Percentiles rank a stretch among this genome's conserved stretches.
Evolutionary conservation across 1,140 invertebrate genomes (phyloP).

Genomic region (Ostrea edulis): DNA sequence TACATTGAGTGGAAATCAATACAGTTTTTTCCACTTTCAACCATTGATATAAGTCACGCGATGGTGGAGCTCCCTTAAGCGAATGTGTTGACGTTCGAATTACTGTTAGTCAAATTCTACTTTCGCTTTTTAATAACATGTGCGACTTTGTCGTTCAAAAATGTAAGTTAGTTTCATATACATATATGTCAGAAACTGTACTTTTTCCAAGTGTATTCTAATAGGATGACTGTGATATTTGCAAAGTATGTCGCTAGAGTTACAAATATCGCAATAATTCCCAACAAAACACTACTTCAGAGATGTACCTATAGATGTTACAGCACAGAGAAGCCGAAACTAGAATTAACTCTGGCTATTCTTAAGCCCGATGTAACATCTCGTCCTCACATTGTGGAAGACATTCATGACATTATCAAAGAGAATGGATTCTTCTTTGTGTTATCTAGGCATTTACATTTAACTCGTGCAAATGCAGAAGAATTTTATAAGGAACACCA

Average conservation of each 20-base stretch:
- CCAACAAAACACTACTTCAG: background rate
- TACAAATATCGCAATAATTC: background rate
- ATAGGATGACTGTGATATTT: background rate
- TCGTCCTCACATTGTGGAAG: constrained; percentile 73
- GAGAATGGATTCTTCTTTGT: constrained; percentile 88
- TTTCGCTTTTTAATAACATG: background rate
- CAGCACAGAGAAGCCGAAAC: background rate
- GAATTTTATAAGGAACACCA: constrained; percentile 92
- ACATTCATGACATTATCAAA: constrained; percentile 82
- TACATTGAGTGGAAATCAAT: too few species aligned
- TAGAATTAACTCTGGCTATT: constrained; percentile 76
- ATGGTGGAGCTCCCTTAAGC: background rate
- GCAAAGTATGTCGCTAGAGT: background rate
- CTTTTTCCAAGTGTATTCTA: background rate
- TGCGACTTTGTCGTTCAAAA: background rate
- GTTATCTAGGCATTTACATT: constrained; percentile 83
- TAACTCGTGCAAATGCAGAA: constrained; percentile 85
- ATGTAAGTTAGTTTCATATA: background rate
- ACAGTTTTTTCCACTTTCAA: too few species aligned
- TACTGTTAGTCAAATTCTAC: background rate
- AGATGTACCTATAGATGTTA: background rate
- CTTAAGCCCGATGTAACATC: constrained; percentile 75
- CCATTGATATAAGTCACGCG: too few species aligned
- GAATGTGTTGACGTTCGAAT: constrained; percentile 6
- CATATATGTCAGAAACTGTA: background rate